These are phyloP conservation scores for Ceraclea dissimilis DNA, from an alignment of 2,888 invertebrate species.

Conservation along the genomic window DNA sequence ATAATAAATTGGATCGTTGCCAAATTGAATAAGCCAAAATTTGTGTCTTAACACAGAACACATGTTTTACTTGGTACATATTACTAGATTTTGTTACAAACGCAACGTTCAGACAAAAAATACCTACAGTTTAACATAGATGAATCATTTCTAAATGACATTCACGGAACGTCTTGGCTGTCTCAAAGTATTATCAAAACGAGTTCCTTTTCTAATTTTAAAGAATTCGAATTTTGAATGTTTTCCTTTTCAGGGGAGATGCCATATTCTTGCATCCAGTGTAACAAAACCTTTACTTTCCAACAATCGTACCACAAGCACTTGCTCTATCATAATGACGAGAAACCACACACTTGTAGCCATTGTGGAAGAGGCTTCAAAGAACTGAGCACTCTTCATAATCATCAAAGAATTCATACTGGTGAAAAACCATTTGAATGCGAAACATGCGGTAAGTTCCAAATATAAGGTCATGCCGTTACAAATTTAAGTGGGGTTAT, in stretches of 20 bases:
- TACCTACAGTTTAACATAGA: too few species aligned
- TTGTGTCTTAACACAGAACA: not conserved
- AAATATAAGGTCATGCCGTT: too few species aligned
- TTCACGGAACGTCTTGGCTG: too few species aligned
- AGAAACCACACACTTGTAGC: constrained; percentile 69
- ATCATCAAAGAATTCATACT: constrained; percentile 77
- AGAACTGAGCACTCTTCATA: constrained; percentile 78
- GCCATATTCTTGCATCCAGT: constrained; percentile 75
- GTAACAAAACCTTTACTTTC: constrained; percentile 80
- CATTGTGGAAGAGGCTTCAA: constrained; percentile 79
- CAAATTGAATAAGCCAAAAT: not conserved
- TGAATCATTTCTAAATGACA: too few species aligned
- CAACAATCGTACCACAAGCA: constrained; percentile 88
- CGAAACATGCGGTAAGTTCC: constrained; percentile 69
- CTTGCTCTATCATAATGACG: constrained; percentile 77
- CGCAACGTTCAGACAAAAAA: too few species aligned
- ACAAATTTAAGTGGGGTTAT: too few species aligned
- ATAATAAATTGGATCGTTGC: not conserved
- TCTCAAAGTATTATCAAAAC: too few species aligned
- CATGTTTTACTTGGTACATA: too few species aligned
- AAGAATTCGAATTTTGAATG: too few species aligned
- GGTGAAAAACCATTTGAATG: constrained; percentile 83
- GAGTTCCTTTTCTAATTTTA: too few species aligned
- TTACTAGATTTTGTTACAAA: too few species aligned
- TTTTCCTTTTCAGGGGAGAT: constrained; percentile 69